A percentile compares a stretch with the other conserved stretches of the same genome.
Conservation (phyloP, 2,888 invertebrate species). For the Timema podura region DNA sequence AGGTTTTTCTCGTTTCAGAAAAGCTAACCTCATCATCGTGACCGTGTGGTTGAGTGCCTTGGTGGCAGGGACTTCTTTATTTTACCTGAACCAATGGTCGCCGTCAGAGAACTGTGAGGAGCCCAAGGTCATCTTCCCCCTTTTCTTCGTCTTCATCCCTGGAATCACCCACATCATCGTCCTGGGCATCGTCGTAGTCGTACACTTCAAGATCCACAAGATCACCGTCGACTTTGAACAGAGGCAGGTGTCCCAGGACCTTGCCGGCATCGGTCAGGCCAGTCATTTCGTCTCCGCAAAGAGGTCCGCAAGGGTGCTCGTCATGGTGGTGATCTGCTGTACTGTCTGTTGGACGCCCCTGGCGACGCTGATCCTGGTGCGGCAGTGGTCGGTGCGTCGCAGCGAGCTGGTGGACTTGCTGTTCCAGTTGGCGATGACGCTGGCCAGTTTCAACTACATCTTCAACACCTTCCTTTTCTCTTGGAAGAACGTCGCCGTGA, state of each 20-base stretch:
- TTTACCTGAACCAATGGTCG: neutral
- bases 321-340: neutral
- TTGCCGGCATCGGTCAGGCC: too few species aligned
- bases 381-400: neutral
- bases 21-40: neutral
- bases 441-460: neutral
- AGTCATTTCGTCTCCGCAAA: too few species aligned
- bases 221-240: neutral
- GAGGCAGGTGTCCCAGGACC: too few species aligned
- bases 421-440: neutral
- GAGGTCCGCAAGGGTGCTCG: neutral
- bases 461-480: conserved; percentile 7
- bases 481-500: neutral
- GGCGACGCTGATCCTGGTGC: neutral
- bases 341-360: conserved; percentile 1
- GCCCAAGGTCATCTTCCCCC: neutral
- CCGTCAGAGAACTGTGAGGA: neutral
- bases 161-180: neutral
- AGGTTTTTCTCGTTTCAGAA: neutral
- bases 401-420: conserved; percentile 7
- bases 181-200: neutral
- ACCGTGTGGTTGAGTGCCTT: neutral
- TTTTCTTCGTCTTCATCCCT: neutral
- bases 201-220: conserved; percentile 1
- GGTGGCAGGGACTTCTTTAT: neutral